phyloP scores from a whole-genome alignment of 2,113 vertebrate species.

The Saguinus midas region DNA sequence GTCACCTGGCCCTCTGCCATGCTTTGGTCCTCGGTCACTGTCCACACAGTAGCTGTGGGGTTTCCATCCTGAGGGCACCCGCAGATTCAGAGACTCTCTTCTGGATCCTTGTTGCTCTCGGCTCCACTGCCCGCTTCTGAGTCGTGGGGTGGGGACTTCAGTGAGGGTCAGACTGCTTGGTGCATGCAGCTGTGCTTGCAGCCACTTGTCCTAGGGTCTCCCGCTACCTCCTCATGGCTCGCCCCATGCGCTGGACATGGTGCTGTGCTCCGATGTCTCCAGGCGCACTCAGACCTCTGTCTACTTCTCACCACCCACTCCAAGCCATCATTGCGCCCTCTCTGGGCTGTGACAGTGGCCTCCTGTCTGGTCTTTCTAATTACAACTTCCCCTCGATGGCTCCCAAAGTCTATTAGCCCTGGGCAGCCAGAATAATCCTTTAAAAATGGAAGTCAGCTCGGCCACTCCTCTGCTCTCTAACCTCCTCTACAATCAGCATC shows the following conservation, averaged over 20 bases:
- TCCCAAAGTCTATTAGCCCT: background rate
- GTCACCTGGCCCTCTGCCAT: no score
- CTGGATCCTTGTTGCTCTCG: background rate
- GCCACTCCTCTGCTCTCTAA: background rate
- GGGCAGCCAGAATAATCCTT: background rate
- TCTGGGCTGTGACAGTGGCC: background rate
- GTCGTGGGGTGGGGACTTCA: background rate
- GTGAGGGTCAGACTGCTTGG: background rate
- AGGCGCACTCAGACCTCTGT: background rate
- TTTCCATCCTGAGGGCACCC: background rate
- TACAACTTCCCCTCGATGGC: no score
- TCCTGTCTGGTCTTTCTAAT: background rate
- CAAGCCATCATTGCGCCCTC: fast-evolving
- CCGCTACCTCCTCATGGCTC: background rate
- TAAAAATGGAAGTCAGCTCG: fast-evolving
- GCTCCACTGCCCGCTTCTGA: background rate
- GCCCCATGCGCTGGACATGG: background rate
- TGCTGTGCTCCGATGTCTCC: background rate
- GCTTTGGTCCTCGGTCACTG: background rate
- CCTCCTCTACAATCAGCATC: no score
- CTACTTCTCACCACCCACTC: background rate
- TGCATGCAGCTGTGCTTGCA: background rate
- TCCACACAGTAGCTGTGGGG: background rate
- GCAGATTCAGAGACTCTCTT: background rate
- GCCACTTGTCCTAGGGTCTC: no score